Base-by-base conservation (phyloP, 2,888 invertebrate genomes). In the Drosophila robusta region DNA sequence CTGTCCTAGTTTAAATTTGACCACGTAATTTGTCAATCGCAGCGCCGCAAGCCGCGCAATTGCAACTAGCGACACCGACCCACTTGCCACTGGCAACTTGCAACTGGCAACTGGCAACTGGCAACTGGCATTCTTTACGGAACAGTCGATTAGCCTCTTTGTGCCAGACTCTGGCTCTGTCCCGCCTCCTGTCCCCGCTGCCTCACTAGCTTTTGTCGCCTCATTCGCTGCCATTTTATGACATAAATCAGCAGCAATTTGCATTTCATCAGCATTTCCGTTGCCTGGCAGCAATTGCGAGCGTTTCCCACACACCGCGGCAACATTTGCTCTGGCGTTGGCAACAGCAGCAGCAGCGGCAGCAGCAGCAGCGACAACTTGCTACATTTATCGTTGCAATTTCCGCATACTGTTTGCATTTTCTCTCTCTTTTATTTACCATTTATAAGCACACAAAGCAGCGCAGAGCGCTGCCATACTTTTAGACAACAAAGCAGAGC, bases 161-260 rank as follows among this genome's bases (percentile, higher is more conserved):
- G 24, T 51, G n/a, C 11, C 42, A 22, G 18, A 14, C 12, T 3
- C 39, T 39, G 14, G 14, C 26, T 4, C 4, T 12, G 11, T n/a
- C 24, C 1, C 45, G 8, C 5, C 6, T 18, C 9, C 29, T 24
- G 7, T 14, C 12, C 8, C 16, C 6, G 16, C 47, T 12, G 9
- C 2, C 29, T 24, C 38, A 44, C n/a, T 38, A 34, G 12, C 34
- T 34, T 11, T 34, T 34, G 34, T 71, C 49, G 62, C 64, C 42
- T 64, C 60, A 66, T 52, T 70, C 58, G 44, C 61, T 65, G 65
- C 66, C 78, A 64, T 60, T 77, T 58, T 70, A 51, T 51, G 74
- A 66, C 74, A 78, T 81, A 74, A 81, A 79, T 78, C 78, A 66
- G 58, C 60, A 46, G 78, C 75, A 81, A 79, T 79, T 79, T 79